phyloP scores from a whole-genome alignment of 2,797 vertebrate genomes.

The Anomalospiza imberbis region DNA sequence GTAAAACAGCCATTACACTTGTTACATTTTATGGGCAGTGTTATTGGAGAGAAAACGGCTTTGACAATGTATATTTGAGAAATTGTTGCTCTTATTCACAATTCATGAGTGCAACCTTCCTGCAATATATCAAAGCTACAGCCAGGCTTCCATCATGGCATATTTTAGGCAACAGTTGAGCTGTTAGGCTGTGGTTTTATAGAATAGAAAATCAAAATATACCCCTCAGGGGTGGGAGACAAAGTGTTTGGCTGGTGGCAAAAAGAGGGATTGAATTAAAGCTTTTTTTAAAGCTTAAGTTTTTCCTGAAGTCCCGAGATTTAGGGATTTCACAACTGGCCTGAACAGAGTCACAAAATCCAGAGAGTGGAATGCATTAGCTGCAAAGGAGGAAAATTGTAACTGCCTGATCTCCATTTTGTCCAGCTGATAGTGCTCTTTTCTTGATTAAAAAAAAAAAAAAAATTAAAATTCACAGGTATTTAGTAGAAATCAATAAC shows the following conservation, averaged over 20 bases:
- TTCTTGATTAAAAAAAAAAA: background rate
- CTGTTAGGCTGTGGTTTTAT: background rate
- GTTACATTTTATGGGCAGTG: conserved; percentile 67
- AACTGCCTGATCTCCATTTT: background rate
- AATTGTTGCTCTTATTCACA: conserved; percentile 63
- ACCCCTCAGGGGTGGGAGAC: fast-evolving
- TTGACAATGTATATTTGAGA: conserved; percentile 68
- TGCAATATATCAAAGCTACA: conserved; percentile 48
- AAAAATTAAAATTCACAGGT: background rate
- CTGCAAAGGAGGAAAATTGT: background rate
- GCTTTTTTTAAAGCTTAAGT: background rate
- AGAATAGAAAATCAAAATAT: background rate
- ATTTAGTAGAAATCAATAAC: background rate
- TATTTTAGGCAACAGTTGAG: conserved; percentile 7
- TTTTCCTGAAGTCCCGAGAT: background rate
- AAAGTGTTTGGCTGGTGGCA: background rate
- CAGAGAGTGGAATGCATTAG: background rate
- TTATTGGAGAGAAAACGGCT: conserved; percentile 68
- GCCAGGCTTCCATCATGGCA: conserved; percentile 35
- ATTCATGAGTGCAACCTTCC: conserved; percentile 49
- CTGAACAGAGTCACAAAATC: background rate
- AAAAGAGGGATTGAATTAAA: background rate
- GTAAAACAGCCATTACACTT: conserved; percentile 72
- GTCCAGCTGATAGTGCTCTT: background rate
- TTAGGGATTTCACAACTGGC: background rate